These are phyloP conservation scores for Acipenser ruthenus DNA, from an alignment of 2,797 vertebrate genomes.

Conservation along the genomic window DNA sequence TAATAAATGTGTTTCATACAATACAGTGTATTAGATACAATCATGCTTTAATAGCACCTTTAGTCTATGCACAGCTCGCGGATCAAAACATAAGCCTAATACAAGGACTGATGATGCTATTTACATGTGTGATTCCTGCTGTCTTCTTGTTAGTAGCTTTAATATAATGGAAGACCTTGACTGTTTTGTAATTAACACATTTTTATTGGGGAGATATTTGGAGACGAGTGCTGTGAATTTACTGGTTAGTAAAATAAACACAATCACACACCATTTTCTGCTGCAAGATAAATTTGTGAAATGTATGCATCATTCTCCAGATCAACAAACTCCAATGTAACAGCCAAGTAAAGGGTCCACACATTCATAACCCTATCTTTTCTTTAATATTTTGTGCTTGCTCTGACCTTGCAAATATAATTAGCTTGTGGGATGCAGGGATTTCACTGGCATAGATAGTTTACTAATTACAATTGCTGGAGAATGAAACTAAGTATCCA, in stretches of 20 bases:
- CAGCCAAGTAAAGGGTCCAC: slow-evolving; percentile 69
- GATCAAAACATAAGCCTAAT: slow-evolving; percentile 80
- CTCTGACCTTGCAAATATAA: slow-evolving; percentile 76
- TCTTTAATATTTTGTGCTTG: slow-evolving; percentile 74
- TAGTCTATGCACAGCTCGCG: slow-evolving; percentile 75
- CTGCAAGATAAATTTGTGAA: slow-evolving; percentile 78
- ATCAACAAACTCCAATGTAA: slow-evolving; percentile 79
- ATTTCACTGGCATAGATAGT: slow-evolving; percentile 68
- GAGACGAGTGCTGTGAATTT: slow-evolving; percentile 79
- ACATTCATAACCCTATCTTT: slow-evolving; percentile 74
- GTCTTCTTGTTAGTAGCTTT: slow-evolving; percentile 80
- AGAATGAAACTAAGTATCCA: slow-evolving; percentile 71
- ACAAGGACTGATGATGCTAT: slow-evolving; percentile 79
- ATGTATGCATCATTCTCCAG: slow-evolving; percentile 79
- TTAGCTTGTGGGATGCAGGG: slow-evolving; percentile 72
- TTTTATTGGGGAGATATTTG: slow-evolving; percentile 80
- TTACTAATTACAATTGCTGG: slow-evolving; percentile 71
- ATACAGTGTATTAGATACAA: slow-evolving; percentile 74
- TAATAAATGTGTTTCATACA: slow-evolving; percentile 78
- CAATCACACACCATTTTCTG: slow-evolving; percentile 77
- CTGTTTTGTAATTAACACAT: slow-evolving; percentile 79
- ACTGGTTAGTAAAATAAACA: slow-evolving; percentile 80
- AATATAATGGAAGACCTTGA: slow-evolving; percentile 78
- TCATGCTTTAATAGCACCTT: slow-evolving; percentile 78
- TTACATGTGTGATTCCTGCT: slow-evolving; percentile 80